A percentile compares a stretch with the other conserved stretches of the same genome.
phyloP scores from a whole-genome alignment of 2,888 invertebrate genomes.

The Mayetiola destructor region DNA sequence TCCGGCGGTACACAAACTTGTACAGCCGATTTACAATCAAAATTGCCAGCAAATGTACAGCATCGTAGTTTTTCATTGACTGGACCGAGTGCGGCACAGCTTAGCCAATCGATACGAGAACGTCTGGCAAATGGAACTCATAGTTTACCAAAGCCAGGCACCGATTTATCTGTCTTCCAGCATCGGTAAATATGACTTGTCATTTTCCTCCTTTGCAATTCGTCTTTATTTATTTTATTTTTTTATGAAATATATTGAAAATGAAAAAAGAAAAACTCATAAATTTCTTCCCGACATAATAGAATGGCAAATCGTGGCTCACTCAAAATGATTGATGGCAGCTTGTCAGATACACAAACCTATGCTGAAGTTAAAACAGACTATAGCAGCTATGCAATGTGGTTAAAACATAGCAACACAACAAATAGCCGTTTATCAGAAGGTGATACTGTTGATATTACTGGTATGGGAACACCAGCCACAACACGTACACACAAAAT shows the following conservation, averaged over 20 bases:
- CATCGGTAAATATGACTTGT: constrained; percentile 36
- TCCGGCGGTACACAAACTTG: constrained; percentile 84
- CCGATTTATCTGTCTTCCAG: constrained; percentile 47
- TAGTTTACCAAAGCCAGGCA: constrained; percentile 65
- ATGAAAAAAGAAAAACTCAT: neutral
- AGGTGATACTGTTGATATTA: constrained; percentile 75
- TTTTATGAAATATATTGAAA: neutral
- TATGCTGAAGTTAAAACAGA: constrained; percentile 58
- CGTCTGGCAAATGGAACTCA: constrained; percentile 72
- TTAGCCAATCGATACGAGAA: constrained; percentile 75
- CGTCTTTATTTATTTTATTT: neutral
- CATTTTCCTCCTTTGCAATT: neutral
- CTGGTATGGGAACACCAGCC: constrained; percentile 58
- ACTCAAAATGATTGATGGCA: constrained; percentile 57
- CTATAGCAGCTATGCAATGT: constrained; percentile 70
- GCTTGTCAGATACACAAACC: constrained; percentile 72
- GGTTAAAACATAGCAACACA: constrained; percentile 76
- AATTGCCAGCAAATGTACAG: constrained; percentile 47
- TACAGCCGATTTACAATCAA: constrained; percentile 58
- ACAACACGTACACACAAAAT: constrained; percentile 28
- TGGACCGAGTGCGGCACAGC: constrained; percentile 69
- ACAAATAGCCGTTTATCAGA: constrained; percentile 68
- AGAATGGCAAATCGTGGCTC: constrained; percentile 38
- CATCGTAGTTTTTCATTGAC: constrained; percentile 76
- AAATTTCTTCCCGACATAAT: constrained; percentile 20